phyloP scores from a whole-genome alignment of 2,797 vertebrate genomes.

The Allobates femoralis region DNA sequence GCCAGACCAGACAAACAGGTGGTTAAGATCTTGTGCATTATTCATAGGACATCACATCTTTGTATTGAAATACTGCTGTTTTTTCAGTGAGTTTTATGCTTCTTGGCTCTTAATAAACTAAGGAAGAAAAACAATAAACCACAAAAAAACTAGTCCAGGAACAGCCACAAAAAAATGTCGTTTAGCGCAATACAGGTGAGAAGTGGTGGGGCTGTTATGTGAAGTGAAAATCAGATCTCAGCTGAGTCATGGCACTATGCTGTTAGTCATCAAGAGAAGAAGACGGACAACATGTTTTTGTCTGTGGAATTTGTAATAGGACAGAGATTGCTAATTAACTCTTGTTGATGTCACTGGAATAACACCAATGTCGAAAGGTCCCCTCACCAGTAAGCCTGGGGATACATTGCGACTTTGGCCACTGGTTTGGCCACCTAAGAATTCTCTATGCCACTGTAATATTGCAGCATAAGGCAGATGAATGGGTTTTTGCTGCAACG shows the following conservation, averaged over 20 bases:
- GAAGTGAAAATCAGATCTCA: neutral
- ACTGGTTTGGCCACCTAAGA: no score
- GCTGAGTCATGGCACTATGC: slow-evolving; percentile 20
- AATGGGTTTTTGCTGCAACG: no score
- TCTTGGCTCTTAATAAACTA: neutral
- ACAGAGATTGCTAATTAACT: neutral
- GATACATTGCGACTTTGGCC: no score
- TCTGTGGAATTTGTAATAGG: neutral
- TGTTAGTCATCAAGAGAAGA: slow-evolving; percentile 33
- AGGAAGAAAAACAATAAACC: neutral
- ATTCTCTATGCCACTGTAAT: no score
- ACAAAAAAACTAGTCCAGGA: neutral
- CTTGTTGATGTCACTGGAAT: neutral
- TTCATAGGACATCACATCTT: neutral
- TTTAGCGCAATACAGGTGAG: neutral
- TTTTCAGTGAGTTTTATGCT: neutral
- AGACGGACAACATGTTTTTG: neutral
- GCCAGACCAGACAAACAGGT: neutral
- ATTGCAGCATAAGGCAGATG: no score
- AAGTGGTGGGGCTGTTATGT: neutral
- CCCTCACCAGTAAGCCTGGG: no score
- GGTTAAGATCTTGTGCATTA: neutral
- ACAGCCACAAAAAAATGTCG: neutral
- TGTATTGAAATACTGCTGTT: neutral
- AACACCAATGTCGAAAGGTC: neutral